Percentiles rank a stretch among this genome's conserved stretches.
Evolutionary conservation across 2,113 vertebrate species (phyloP).

Genomic region (Calidris pygmaea): DNA sequence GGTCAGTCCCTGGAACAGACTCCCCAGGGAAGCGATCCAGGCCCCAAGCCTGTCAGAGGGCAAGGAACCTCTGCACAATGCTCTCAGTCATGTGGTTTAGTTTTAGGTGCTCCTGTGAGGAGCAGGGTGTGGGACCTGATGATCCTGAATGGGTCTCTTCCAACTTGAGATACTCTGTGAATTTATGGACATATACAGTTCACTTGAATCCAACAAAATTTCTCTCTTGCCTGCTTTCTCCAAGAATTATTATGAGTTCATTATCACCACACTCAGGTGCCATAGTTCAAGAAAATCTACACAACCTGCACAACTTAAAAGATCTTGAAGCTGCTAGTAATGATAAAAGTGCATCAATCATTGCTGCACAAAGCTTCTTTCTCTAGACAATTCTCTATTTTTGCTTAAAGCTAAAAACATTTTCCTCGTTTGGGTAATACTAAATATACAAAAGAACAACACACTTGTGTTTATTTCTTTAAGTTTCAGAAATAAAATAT

Average conservation of each 20-base stretch:
- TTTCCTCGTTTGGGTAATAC: background rate
- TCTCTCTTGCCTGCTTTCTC: background rate
- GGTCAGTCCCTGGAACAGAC: background rate
- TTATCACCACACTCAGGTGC: background rate
- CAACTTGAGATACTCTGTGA: background rate
- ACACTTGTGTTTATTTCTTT: background rate
- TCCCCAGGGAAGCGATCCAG: accelerated
- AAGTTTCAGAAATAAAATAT: background rate
- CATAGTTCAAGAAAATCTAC: background rate
- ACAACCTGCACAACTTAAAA: background rate
- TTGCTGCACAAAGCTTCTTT: background rate
- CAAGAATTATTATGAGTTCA: background rate
- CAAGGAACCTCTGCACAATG: accelerated
- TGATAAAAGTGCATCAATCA: background rate
- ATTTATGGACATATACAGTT: background rate
- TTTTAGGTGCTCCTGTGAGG: background rate
- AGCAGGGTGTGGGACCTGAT: background rate
- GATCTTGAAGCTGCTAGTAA: background rate
- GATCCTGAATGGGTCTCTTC: too few species aligned
- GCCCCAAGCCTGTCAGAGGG: background rate
- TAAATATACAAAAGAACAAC: background rate
- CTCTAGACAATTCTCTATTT: background rate
- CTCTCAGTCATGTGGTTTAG: background rate
- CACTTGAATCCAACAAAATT: background rate
- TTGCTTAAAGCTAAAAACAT: background rate